Percentiles rank a stretch among this genome's conserved stretches.
phyloP scores from a whole-genome alignment of 2,113 vertebrate species.

The Myxocyprinus asiaticus region DNA sequence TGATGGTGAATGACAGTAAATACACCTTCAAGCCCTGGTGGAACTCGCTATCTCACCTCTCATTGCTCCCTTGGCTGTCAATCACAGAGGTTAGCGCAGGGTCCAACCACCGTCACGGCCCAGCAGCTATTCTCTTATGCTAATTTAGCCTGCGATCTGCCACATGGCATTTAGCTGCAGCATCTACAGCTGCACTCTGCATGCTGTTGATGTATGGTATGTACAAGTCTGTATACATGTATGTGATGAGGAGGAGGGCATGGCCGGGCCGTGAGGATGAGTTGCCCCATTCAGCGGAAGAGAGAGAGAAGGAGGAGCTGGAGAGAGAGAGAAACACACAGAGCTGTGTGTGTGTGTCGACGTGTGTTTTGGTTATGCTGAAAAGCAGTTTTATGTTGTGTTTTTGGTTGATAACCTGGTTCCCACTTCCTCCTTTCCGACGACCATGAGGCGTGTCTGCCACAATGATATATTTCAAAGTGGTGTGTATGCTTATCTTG shows the following conservation, averaged over 20 bases:
- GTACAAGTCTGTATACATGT: neutral
- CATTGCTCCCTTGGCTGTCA: constrained; percentile 48
- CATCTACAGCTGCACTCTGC: constrained; percentile 41
- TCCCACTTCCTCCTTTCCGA: no score
- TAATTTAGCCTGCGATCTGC: constrained; percentile 46
- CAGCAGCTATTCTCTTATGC: constrained; percentile 42
- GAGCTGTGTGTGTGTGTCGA: no score
- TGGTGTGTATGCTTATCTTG: constrained; percentile 40
- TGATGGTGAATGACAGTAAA: constrained; percentile 54
- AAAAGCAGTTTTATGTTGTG: no score
- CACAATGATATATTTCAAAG: constrained; percentile 42
- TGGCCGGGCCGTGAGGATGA: no score
- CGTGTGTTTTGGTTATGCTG: no score
- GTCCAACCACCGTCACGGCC: constrained; percentile 37
- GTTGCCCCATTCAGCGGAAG: no score
- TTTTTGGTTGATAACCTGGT: no score
- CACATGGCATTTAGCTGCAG: constrained; percentile 49
- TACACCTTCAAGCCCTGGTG: constrained; percentile 33
- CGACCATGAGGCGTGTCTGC: no score
- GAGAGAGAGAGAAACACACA: no score
- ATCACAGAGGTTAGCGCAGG: constrained; percentile 47
- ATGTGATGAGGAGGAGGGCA: no score
- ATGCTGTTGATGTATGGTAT: neutral
- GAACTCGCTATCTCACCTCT: constrained; percentile 46
- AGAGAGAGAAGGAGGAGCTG: no score